phyloP scores from a whole-genome alignment of 1,140 invertebrate species.

The Hyposmocoma kahamanoa region DNA sequence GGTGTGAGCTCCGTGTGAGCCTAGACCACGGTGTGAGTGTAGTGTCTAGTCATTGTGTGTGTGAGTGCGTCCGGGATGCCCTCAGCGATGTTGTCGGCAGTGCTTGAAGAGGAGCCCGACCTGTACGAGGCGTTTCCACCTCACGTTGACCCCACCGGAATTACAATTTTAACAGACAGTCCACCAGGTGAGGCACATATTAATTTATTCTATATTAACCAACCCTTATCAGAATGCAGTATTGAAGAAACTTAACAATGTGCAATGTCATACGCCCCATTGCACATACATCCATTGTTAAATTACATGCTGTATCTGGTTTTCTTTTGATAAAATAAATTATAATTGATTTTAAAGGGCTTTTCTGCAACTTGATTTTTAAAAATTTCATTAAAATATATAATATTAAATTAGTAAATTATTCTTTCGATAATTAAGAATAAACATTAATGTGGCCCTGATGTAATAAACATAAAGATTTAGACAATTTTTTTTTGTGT shows the following conservation, averaged over 20 bases:
- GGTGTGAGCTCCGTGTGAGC: constrained; percentile 52
- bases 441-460: no score
- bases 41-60: constrained; percentile 59
- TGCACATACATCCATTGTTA: no score
- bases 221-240: no score
- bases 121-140: constrained; percentile 82
- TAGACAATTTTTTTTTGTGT: no score
- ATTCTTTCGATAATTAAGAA: no score
- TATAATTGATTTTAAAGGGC: neutral
- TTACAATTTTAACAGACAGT: constrained; percentile 76
- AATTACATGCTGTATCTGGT: no score
- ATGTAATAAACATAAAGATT: no score
- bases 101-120: constrained; percentile 82
- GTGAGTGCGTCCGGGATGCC: constrained; percentile 63
- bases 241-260: no score
- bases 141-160: constrained; percentile 82
- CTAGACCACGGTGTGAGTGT: constrained; percentile 53
- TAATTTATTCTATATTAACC: no score
- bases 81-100: constrained; percentile 73
- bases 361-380: neutral
- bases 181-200: constrained; percentile 57
- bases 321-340: neutral
- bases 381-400: no score
- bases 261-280: no score
- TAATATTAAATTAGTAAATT: no score